Base-by-base conservation (phyloP, 1,140 invertebrate species). In the Chymomyza costata region DNA sequence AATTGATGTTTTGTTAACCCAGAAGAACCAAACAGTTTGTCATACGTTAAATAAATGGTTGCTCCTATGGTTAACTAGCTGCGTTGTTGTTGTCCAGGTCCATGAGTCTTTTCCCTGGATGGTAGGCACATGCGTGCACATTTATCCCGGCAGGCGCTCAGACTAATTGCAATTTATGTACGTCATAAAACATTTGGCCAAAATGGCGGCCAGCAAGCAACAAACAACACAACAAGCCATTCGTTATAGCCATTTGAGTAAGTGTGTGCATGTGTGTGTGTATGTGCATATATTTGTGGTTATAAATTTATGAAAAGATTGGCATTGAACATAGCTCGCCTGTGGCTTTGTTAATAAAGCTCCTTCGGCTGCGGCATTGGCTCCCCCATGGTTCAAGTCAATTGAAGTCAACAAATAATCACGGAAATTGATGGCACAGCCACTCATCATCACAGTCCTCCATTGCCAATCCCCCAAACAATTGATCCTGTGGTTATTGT, bases 1-100 rank as follows among this genome's bases (percentile, higher is more conserved):
- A 80, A 80, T 80, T 80, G 73, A 73, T 73, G 74, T 81, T 80
- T 78, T 80, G 73, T 80, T 78, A 78, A 80, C 71, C 73, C 66
- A 57, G 45, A 62, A 46, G 38, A 49, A 19, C 31, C 45, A 34
- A 31, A 50, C 56, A 53, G 73, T 65, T 55, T 64, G 64, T 81
- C 73, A 57, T 60, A 49, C 60, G 41, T 38, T 38, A 38, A 38
- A 2, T 30, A 41, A 11, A 46, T 34, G 49, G 14, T 35, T n/a
- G 13, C 40, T 57, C 74, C 74, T 60, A 7, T 35, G 53, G 58
- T 31, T 34, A 34, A 34, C 31, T 11, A 34, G 7, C 7, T 34
- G 31, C 31, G 31, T 11, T 34, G 7, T 3, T 11, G 31, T 11
- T 34, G 31, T 11, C n/a, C 3, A n/a, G 31, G 7, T 34, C 5